Conservation (phyloP, 2,888 invertebrate species). For the Ischnura elegans region DNA sequence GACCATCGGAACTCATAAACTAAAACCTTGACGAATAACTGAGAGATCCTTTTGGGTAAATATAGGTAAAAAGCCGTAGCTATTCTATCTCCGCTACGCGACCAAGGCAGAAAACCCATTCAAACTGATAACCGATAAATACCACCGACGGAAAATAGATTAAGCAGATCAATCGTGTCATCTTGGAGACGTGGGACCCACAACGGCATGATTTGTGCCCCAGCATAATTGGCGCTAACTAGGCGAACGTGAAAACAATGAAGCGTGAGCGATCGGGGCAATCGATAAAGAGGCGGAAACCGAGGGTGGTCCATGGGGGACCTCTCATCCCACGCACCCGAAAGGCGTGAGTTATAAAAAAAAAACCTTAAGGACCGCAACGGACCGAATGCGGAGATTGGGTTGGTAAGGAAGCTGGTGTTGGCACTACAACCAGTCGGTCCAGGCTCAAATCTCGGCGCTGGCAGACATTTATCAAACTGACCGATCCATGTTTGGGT, state of each 20-base stretch:
- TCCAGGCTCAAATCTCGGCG: no score
- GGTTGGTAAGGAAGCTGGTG: no score
- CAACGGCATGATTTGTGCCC: not conserved
- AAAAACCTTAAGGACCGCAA: not conserved
- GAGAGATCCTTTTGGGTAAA: no score
- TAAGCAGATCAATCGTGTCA: not conserved
- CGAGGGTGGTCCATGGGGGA: not conserved
- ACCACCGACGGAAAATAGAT: not conserved
- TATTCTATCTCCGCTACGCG: no score
- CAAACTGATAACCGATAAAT: not conserved
- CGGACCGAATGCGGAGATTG: no score
- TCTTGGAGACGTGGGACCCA: not conserved
- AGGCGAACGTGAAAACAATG: not conserved
- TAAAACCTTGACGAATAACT: no score
- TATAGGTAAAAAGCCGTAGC: no score
- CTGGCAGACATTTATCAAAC: no score
- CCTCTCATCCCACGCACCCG: not conserved
- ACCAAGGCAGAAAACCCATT: no score
- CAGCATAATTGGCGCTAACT: slow-evolving; percentile 15
- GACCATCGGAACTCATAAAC: no score
- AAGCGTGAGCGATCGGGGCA: not conserved
- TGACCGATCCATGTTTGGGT: no score
- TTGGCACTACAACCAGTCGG: no score
- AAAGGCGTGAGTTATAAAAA: not conserved
- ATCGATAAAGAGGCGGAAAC: not conserved